phyloP scores from a whole-genome alignment of 92 coral and sea anemone genomes.

The Phymanthus crucifer region DNA sequence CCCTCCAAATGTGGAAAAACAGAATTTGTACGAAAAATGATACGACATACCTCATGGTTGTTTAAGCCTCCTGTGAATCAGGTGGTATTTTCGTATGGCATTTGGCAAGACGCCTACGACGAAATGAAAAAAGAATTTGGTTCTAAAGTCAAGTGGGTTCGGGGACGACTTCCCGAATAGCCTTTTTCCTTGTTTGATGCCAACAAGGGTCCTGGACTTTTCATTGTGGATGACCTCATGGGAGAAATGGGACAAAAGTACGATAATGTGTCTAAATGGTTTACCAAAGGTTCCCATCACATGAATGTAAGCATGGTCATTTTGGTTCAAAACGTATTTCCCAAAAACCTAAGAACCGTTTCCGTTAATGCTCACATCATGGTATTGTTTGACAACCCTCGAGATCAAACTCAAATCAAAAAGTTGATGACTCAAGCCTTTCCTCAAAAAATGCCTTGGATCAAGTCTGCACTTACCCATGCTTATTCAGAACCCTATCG shows the following conservation, averaged over 20 bases:
- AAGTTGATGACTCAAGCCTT: conserved; percentile 30
- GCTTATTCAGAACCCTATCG: conserved; percentile 14
- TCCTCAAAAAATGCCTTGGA: conserved; percentile 14
- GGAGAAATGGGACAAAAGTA: neutral
- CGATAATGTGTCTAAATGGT: neutral
- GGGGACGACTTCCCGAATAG: conserved; percentile 8
- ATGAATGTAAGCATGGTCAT: conserved; percentile 4
- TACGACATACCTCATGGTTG: neutral
- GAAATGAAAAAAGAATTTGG: conserved; percentile 27
- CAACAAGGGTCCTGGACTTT: conserved; percentile 18
- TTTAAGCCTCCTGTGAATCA: neutral
- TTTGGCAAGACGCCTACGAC: conserved; percentile 29
- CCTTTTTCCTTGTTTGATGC: neutral
- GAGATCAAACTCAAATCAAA: conserved; percentile 24
- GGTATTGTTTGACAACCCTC: conserved; percentile 19
- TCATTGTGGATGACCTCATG: conserved; percentile 31
- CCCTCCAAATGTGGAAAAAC: conserved; percentile 32
- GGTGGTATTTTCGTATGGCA: conserved; percentile 12
- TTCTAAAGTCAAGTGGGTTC: neutral
- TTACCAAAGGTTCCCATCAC: conserved; percentile 35
- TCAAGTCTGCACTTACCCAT: conserved; percentile 20
- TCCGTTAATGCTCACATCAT: conserved; percentile 12
- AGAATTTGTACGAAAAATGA: neutral
- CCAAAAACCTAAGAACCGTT: neutral
- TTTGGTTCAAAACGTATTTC: conserved; percentile 30